Percentiles rank a stretch among this genome's conserved stretches.
Conservation (phyloP, 1,140 invertebrate genomes). For the Platyscapa corneri region DNA sequence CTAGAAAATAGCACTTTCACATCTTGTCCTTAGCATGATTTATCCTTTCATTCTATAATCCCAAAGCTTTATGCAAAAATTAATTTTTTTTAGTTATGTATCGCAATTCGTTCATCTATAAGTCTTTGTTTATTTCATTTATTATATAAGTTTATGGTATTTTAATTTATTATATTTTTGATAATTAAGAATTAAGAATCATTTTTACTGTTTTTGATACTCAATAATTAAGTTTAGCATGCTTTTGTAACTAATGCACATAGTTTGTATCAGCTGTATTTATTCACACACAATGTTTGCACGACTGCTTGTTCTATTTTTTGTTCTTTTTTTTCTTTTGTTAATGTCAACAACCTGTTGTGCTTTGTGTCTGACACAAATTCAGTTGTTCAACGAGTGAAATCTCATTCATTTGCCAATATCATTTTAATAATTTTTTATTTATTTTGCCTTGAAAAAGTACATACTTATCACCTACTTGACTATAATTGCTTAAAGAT, state of each 20-base stretch:
- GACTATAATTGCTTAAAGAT: not conserved
- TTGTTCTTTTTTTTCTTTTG: constrained; percentile 22
- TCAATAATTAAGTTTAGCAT: constrained; percentile 51
- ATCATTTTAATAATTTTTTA: constrained; percentile 51
- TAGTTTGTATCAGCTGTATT: constrained; percentile 43
- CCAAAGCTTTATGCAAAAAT: constrained; percentile 38
- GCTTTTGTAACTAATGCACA: constrained; percentile 56
- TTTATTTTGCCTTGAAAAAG: constrained; percentile 19
- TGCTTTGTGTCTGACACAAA: constrained; percentile 40
- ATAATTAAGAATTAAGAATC: constrained; percentile 19
- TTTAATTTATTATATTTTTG: constrained; percentile 5
- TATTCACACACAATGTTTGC: constrained; percentile 47
- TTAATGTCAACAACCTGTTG: constrained; percentile 12
- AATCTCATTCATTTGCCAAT: constrained; percentile 46
- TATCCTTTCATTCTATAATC: constrained; percentile 32
- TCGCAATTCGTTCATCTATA: constrained; percentile 17
- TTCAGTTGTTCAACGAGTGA: constrained; percentile 31
- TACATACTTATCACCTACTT: not conserved
- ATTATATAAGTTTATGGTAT: constrained; percentile 2
- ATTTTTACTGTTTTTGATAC: constrained; percentile 12
- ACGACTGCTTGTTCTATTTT: constrained; percentile 45
- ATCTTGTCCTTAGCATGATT: constrained; percentile 42
- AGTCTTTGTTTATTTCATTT: constrained; percentile 18
- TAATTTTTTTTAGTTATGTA: constrained; percentile 26
- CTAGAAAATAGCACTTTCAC: constrained; percentile 32